Evolutionary conservation across 2,888 invertebrate species (phyloP), one percentile per base, ranked within the genome.

Genomic region (Ormyrus nitidulus): DNA sequence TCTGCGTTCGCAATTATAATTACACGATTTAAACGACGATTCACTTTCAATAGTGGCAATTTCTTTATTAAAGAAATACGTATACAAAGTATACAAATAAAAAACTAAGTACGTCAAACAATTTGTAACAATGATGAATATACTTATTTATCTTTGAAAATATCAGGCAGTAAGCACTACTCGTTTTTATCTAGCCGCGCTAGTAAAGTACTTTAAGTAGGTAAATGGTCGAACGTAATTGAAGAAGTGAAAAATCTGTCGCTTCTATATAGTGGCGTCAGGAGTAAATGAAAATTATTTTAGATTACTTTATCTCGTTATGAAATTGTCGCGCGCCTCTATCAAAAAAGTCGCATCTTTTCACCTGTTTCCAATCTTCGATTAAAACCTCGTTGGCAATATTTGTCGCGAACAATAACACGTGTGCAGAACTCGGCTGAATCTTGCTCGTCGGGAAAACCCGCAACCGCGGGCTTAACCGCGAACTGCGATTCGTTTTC

Each of bases 171-270:
- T 7, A 54, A 56, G 75, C 19, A 49, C 44, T 46, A 54, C 76
- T 54, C 46, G 62, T 69, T 56, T 64, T 51, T 49, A 65, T 65
- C 51, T 46, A 44, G 65, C 51, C 51, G 49, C 49, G 19, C 64
- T 61, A 48, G 77, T 48, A 59, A 74, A 79, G 65, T 6, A 51
- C 59, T 59, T 61, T 66, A 80, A 76, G 71, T 77, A 77, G 69
- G 69, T 77, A 80, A 80, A 73, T 80, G 70, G 77, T 69, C 58
- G 53, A 62, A n/a, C 53, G 80, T 77, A 77, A 80, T 80, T 80
- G 80, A 72, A 73, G 66, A 80, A 80, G 49, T 68, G 61, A 75
- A 80, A 80, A 77, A 73, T 73, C 56, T 68, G 56, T 54, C 69
- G 69, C 13, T 53, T 69, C 71, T 69, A 4, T 34, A 34, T 4